Evolutionary conservation across 2,888 invertebrate genomes (phyloP), one percentile per base, ranked within the genome.

Genomic region (Copidosoma aretas): DNA sequence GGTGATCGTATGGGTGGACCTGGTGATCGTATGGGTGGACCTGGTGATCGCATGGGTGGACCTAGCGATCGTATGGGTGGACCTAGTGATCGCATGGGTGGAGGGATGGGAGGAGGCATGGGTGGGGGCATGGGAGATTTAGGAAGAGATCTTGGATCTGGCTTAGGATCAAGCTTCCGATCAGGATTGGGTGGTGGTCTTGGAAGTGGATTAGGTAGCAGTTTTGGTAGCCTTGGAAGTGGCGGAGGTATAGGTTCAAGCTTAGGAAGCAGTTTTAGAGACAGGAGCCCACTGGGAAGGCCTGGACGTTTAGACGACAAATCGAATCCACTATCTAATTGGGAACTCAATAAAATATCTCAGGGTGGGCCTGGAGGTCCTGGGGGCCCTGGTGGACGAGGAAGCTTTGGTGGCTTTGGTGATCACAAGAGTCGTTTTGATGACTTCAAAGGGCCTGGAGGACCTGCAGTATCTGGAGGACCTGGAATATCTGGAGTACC

Each of bases 241-340:
- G 67, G 59, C 8, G 60, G 59, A 19, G 64, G 66, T 39, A n/a
- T 60, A 43, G 63, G 59, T 1, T 60, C 72, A 53, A 52, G 64
- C 2, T 10, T 71, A 14, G 77, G 76, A 15, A 78, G 76, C 68
- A 81, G 74, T 63, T 83, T 82, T 53, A 73, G 83, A 62, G 83
- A 84, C 73, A 77, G 83, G 46, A 84, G 83, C 70, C 83, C 83
- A 15, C 68, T 84, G 46, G 76, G 75, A 39, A 79, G 82, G 22
- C 46, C 68, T 12, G 64, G 62, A 32, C 72, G 73, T 21, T 41
- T 71, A 12, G 75, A 77, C 22, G 76, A 75, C 25, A 73, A 76
- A 71, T 56, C 69, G 5, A 73, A 76, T 71, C 58, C 69, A 10
- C 41, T 72, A 21, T 22, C 67, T 14, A 70, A 60, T 58, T 72